Base-by-base conservation (phyloP, 2,113 vertebrate genomes). In the Setophaga petechia region DNA sequence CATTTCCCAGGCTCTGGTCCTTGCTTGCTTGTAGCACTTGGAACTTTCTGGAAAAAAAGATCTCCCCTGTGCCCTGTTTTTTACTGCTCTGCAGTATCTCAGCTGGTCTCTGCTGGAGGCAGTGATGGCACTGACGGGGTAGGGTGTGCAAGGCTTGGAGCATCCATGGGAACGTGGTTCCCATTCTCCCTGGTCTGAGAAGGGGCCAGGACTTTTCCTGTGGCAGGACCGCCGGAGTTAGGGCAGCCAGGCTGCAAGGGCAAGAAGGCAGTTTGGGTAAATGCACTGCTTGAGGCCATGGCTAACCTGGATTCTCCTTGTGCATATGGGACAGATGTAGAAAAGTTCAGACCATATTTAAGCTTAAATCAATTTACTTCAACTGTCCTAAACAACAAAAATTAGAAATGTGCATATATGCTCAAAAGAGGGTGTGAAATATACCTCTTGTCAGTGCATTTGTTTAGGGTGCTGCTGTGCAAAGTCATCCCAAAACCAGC, bases 141-240 rank as follows among this genome's bases (percentile, higher is more conserved):
- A 23, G n/a, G 28, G 5, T 24, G 4, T 28, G 12, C 54, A 3
- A 15, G 15, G 28, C 28, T 30, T 11, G 3, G 33, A 3, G 0
- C 23, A 4, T 17, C 39, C 35, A 8, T 2, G 5, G 35, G 37
- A 15, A 11, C 0, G 0, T 3, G 15, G 20, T 15, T 31, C 4
- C 15, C 7, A 0, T 10, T 9, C 10, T n/a, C 10, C 41, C 13
- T 6, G 1, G 3, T 8, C 47, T 7, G 37, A 33, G 28, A 16
- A 43, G 44, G 37, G 37, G 18, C 15, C 25, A 22, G 63, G 35
- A 43, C 49, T 7, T 51, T 11, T 14, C 37, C 41, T 27, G 14
- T 2, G 1, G 22, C 3, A 2, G 20, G 12, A 4, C 27, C 1
- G 1, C 13, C 15, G 41, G 1, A 18, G 15, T 11, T 8, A 7